Evolutionary conservation across 37 sponge, comb jelly and placozoan species (phyloP).

Genomic region (Agelas oroides): DNA sequence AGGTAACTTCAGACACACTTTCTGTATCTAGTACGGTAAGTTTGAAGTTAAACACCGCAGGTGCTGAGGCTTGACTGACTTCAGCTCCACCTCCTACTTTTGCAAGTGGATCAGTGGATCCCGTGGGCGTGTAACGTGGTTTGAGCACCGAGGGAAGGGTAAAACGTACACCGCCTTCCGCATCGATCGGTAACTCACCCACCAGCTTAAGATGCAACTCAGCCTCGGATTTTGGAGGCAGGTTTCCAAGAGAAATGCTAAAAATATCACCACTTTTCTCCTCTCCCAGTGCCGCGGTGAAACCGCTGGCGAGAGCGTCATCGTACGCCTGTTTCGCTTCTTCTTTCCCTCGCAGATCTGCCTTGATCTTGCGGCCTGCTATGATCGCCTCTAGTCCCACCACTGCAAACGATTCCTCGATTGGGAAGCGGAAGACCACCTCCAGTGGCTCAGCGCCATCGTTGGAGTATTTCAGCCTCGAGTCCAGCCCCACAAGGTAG

Average conservation of each 20-base stretch:
- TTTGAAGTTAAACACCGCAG: slow-evolving; percentile 47
- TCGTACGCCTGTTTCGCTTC: slow-evolving; percentile 76
- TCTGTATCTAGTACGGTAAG: slow-evolving; percentile 17
- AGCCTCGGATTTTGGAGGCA: slow-evolving; percentile 70
- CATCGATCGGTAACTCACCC: slow-evolving; percentile 58
- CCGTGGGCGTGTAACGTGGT: slow-evolving; percentile 62
- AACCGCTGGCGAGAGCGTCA: slow-evolving; percentile 77
- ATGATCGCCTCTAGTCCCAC: slow-evolving; percentile 72
- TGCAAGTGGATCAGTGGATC: slow-evolving; percentile 10
- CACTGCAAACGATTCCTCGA: slow-evolving; percentile 78
- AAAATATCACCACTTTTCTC: slow-evolving; percentile 83
- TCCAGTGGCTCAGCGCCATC: slow-evolving; percentile 57
- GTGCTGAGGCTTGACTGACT: neutral
- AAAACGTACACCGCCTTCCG: slow-evolving; percentile 66
- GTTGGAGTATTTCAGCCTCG: slow-evolving; percentile 73
- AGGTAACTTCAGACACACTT: slow-evolving; percentile 35
- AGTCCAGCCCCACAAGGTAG: slow-evolving; percentile 62
- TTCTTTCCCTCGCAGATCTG: slow-evolving; percentile 73
- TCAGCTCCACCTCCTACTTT: neutral
- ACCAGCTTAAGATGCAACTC: slow-evolving; percentile 66
- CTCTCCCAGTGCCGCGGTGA: slow-evolving; percentile 75
- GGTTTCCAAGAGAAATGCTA: slow-evolving; percentile 79
- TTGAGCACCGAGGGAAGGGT: slow-evolving; percentile 63
- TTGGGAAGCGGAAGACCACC: slow-evolving; percentile 77
- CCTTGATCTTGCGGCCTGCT: slow-evolving; percentile 68